Evolutionary conservation across 2,113 vertebrate genomes (phyloP), one percentile per base, ranked within the genome.

Genomic region (Psephotus haematonotus): DNA sequence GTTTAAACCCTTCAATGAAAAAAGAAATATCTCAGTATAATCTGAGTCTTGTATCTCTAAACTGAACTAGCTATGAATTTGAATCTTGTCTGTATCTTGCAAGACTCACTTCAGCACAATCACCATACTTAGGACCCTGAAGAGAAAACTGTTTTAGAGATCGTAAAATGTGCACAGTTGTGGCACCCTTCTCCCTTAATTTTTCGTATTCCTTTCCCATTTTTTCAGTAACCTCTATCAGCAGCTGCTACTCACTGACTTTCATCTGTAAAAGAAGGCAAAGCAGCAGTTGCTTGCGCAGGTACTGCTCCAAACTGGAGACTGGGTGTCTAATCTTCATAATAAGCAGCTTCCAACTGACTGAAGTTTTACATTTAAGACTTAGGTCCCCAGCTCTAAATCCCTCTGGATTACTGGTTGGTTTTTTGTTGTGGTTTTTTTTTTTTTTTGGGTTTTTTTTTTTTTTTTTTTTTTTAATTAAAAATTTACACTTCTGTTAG

Each of bases 181-280:
- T 39, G 69, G 57, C 59, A 82, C 77, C 84, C 88, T 60, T 62
- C 44, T 44, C 52, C 69, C 74, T 94, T 79, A 44, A 28, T 88
- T 96, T 94, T 94, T 95, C 15, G 22, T 82, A 92, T 44, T 41
- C 31, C 67, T 93, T 95, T 94, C 87, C 62, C 69, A 77, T 95
- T 95, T 97, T 86, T 94, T 72, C 91, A 88, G 77, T 64, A 67
- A 81, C 80, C 24, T 94, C 71, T 82, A 3, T 39, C 28, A 92
- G 94, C 97, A 98, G 97, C 97, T 97, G 96, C 91, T 97, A 67
- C 88, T 95, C 89, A 67, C 59, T 89, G 91, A 83, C 90, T 96
- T 96, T 97, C 44, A 6, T 84, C 68, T 92, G 96, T 44, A 81
- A 86, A 86, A 91, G 82, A 70, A 57, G 60, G 62, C 63, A 83